Base-by-base conservation (phyloP, 2,797 vertebrate genomes). In the Hydrolagus colliei region DNA sequence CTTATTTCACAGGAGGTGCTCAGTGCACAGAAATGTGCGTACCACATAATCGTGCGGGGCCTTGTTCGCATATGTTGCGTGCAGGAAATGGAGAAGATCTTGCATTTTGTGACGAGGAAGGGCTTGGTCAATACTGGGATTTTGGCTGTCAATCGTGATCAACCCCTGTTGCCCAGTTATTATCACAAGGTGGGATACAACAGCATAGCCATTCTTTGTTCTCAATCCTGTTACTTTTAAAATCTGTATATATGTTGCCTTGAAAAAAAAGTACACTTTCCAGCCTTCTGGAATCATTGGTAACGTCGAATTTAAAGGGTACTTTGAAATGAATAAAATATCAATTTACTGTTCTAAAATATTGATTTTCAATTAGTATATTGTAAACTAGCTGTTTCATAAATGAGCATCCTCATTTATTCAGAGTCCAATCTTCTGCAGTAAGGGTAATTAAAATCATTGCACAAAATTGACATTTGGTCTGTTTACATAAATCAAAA, bases 61-160 rank as follows among this genome's bases (percentile, higher is more conserved):
- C 90, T 99, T 72, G 96, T 98, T 87, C 93, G 95, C 8, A 94
- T 96, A 86, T 95, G 97, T 86, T 99, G 98, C 0, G 95, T 98
- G 5, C 96, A 97, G 91, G 98, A 99, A 89, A 92, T 97, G 92
- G 96, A 97, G 88, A 93, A 95, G 41, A 96, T 99, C 86, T 95
- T 99, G 82, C 90, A 96, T 89, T 99, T 99, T 89, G 97, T 99
- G 96, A 98, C 96, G 18, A 94, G 97, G 77, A 99, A 99, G 92
- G 98, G 98, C 18, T 92, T 99, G 86, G 96, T 99, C 92, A 99
- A 99, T 91, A 99, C 97, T 0, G 98, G 98, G 1, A 94, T 95
- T 32, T 94, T 99, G 89, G 92, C 92, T 0, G 93, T 96, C 86
- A 86, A 87, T 65, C 73, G 89, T 0, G 94, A 92, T 86, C 93